A percentile compares a stretch with the other conserved stretches of the same genome.
These are phyloP conservation scores for Acanthiza pusilla DNA, from an alignment of 2,797 vertebrate genomes.

Conservation along the genomic window DNA sequence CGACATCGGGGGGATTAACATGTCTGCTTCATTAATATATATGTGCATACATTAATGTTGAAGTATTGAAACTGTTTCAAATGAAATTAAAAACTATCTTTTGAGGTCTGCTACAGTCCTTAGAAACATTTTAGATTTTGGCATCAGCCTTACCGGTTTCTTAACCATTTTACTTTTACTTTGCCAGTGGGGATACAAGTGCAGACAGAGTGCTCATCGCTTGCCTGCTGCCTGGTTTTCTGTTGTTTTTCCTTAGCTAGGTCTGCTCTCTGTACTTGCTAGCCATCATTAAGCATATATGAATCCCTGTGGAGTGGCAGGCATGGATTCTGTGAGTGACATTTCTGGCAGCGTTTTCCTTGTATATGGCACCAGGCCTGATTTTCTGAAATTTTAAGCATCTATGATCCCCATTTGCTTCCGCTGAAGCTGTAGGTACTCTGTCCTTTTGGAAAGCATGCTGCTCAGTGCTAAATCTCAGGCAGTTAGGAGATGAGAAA, in stretches of 20 bases:
- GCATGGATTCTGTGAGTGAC: constrained; percentile 53
- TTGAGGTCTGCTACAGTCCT: constrained; percentile 39
- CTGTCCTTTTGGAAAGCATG: constrained; percentile 26
- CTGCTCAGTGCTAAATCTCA: constrained; percentile 1
- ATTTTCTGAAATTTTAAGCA: constrained; percentile 56
- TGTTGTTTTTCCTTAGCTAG: constrained; percentile 55
- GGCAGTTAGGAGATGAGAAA: constrained; percentile 31
- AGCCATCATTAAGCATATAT: constrained; percentile 53
- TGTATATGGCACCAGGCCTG: constrained; percentile 39
- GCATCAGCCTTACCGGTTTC: background rate
- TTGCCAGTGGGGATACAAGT: constrained; percentile 44
- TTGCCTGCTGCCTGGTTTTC: constrained; percentile 46
- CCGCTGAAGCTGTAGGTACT: constrained; percentile 12
- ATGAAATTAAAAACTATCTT: constrained; percentile 44
- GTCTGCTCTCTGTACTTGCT: constrained; percentile 57
- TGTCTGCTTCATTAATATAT: constrained; percentile 80
- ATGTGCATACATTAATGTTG: constrained; percentile 84
- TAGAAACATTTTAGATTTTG: constrained; percentile 38
- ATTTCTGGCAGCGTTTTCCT: constrained; percentile 30
- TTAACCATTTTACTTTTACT: constrained; percentile 33
- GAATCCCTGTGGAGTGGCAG: constrained; percentile 47
- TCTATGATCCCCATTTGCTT: constrained; percentile 43
- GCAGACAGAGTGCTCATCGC: constrained; percentile 25
- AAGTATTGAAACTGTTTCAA: constrained; percentile 67
- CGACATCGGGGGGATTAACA: constrained; percentile 71